Base-by-base conservation (phyloP, 2,888 invertebrate genomes). In the Apoda limacodes region DNA sequence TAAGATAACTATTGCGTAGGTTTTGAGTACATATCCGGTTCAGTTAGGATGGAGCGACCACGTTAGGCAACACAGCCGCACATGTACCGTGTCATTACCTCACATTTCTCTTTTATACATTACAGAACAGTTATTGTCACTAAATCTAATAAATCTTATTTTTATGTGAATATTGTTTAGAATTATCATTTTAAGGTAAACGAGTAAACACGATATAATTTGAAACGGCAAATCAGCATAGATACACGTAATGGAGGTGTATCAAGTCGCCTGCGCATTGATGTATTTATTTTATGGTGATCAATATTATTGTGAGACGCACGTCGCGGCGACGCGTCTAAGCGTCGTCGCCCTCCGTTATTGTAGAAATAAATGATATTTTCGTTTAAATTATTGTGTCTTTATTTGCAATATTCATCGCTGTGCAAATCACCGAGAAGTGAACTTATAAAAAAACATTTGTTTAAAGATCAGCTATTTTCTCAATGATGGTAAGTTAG, bases 301-400 rank as follows among this genome's bases (percentile, higher is more conserved):
- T 68, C 59, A 67, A 65, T 67, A 64, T 70, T 67, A 72, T 69
- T 71, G 72, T 70, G 74, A 72, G 69, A 71, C 65, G 71, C 74
- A 72, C 71, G 63, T 58, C 52, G 60, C 46, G 60, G 52, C 60
- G 46, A 54, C 54, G 52, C 38, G 44, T 45, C 48, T 52, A 48
- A 50, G 50, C 52, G 57, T 55, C 58, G 64, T 52, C 59, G 63
- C 58, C n/a, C n/a, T n/a, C 56, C 70, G 62, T 69, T 74, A 70
- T 63, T 70, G 64, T 78, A 78, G 78, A 74, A 78, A 76, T 78
- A 78, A 78, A 78, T 74, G 74, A 76, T 78, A 78, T 78, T 78
- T 78, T 78, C 76, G 78, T 78, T 78, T 78, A 78, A 59, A 61
- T 45, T 50, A 63, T 63, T 60, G 60, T 52, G 52, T 63, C 59